A percentile compares a stretch with the other conserved stretches of the same genome.
Evolutionary conservation across 2,113 vertebrate species (phyloP).

Genomic region (Baryphthengus martii): DNA sequence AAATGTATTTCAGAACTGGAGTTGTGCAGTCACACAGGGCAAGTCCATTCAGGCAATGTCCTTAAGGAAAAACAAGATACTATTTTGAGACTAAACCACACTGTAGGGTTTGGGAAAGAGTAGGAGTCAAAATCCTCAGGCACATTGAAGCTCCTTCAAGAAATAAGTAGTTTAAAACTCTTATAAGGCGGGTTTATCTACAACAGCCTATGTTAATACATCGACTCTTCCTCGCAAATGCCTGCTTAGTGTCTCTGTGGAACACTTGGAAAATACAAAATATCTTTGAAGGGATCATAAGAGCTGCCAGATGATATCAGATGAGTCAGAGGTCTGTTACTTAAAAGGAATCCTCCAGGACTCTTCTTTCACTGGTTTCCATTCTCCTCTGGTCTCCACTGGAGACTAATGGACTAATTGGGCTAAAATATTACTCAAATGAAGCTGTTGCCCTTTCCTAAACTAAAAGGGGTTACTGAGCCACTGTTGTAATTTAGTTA

Average conservation of each 20-base stretch:
- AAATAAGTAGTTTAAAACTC: not conserved
- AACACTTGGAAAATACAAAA: constrained; percentile 27
- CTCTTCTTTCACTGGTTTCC: constrained; percentile 53
- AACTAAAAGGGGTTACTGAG: constrained; percentile 73
- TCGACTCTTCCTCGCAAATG: not conserved
- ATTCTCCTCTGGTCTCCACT: constrained; percentile 62
- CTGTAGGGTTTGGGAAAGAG: not conserved
- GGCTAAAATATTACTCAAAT: constrained; percentile 73
- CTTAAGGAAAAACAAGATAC: not conserved
- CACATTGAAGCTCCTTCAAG: not conserved
- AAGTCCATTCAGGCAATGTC: not conserved
- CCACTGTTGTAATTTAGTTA: constrained; percentile 71
- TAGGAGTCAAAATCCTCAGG: not conserved
- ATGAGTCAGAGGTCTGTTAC: constrained; percentile 58
- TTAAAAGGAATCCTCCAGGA: constrained; percentile 56
- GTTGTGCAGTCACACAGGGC: not conserved
- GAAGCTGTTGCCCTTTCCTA: constrained; percentile 63
- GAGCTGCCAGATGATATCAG: constrained; percentile 44
- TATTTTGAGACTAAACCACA: not conserved
- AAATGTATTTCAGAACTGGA: not conserved
- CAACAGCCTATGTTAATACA: not conserved
- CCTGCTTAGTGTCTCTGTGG: constrained; percentile 15
- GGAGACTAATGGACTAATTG: constrained; percentile 74
- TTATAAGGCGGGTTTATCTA: not conserved
- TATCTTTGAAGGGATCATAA: constrained; percentile 7